A percentile compares a stretch with the other conserved stretches of the same genome.
phyloP scores from a whole-genome alignment of 2,888 invertebrate genomes.

The Calliopum simillimum region DNA sequence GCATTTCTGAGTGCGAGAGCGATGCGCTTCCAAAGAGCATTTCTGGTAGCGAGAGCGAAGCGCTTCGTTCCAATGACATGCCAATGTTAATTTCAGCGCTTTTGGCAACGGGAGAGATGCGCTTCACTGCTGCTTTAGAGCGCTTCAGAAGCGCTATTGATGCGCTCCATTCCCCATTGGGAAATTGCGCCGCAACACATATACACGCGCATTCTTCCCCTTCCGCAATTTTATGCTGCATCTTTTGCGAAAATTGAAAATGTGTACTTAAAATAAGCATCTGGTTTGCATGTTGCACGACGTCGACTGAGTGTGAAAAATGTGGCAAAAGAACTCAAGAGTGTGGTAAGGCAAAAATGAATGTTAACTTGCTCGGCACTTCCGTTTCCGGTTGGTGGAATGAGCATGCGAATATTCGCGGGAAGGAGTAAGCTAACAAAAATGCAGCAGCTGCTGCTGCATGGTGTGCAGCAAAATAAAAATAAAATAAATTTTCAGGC shows the following conservation, averaged over 20 bases:
- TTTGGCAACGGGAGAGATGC: too few species aligned
- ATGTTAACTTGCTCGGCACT: constrained; percentile 32
- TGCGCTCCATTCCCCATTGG: too few species aligned
- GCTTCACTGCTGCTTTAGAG: too few species aligned
- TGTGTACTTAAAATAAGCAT: constrained; percentile 45
- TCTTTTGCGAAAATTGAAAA: constrained; percentile 25
- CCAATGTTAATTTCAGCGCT: too few species aligned
- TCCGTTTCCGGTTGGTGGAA: constrained; percentile 25
- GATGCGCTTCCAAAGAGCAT: too few species aligned
- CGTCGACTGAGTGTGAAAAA: constrained; percentile 38
- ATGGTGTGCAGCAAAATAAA: constrained; percentile 12
- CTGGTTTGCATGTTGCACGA: constrained; percentile 51
- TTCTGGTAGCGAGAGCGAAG: too few species aligned
- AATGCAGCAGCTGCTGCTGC: constrained; percentile 29
- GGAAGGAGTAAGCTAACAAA: constrained; percentile 12
- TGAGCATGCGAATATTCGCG: constrained; percentile 22
- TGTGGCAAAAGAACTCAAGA: constrained; percentile 14
- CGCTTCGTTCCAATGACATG: too few species aligned
- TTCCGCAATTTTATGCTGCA: not conserved
- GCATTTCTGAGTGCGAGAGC: too few species aligned
- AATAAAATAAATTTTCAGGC: not conserved
- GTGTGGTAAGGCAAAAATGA: constrained; percentile 25
- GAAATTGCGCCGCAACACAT: too few species aligned
- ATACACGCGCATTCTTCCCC: too few species aligned
- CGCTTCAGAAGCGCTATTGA: too few species aligned